phyloP scores from a whole-genome alignment of 2,113 vertebrate species.

The Podocnemis expansa region DNA sequence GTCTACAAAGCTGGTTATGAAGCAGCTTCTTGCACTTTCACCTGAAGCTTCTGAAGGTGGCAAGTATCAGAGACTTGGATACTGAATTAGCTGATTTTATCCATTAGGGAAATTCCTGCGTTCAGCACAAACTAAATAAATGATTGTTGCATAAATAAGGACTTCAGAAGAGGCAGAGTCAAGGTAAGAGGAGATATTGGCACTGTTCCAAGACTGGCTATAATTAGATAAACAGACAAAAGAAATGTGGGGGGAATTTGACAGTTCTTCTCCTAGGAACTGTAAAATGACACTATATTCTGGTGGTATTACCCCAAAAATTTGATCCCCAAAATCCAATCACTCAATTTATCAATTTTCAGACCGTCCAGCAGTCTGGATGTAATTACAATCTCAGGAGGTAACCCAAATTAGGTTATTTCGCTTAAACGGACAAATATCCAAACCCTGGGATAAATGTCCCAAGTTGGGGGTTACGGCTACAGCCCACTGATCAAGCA shows the following conservation, averaged over 20 bases:
- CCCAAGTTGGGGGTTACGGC: too few species aligned
- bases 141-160: not conserved
- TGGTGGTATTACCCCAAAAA: too few species aligned
- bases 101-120: not conserved
- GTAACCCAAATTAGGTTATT: too few species aligned
- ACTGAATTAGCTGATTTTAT: not conserved
- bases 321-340: too few species aligned
- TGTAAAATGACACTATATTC: not conserved
- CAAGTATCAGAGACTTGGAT: not conserved
- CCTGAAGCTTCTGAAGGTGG: constrained; percentile 1
- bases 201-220: not conserved
- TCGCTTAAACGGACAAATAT: too few species aligned
- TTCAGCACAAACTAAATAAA: not conserved
- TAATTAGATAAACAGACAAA: constrained; percentile 10
- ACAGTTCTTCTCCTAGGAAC: not conserved
- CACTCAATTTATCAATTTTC: too few species aligned
- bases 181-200: not conserved
- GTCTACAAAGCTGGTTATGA: not conserved
- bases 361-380: too few species aligned
- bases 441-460: too few species aligned
- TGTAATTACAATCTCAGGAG: too few species aligned
- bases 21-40: not conserved
- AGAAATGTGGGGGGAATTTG: not conserved
- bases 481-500: too few species aligned
- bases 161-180: not conserved